A percentile compares a stretch with the other conserved stretches of the same genome.
Conservation (phyloP, 2,888 invertebrate genomes). For the Drosophila mimetica region DNA sequence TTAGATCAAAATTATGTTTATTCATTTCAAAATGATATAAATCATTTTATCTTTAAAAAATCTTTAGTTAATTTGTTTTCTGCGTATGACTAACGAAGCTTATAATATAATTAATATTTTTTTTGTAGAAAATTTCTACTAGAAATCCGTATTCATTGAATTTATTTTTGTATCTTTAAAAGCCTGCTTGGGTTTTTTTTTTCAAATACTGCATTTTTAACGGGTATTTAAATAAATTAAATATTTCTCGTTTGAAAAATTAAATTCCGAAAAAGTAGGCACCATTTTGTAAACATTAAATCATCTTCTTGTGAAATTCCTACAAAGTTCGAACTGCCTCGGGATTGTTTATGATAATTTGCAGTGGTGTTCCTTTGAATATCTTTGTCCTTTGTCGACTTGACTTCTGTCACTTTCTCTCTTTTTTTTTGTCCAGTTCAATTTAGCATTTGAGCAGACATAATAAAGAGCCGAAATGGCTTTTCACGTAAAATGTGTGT, state of each 20-base stretch:
- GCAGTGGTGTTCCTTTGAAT: slow-evolving; percentile 2
- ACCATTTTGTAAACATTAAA: not conserved
- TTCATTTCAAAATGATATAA: too few species aligned
- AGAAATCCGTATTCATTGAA: too few species aligned
- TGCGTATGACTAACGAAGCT: too few species aligned
- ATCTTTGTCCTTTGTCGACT: slow-evolving; percentile 24
- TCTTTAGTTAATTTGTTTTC: too few species aligned
- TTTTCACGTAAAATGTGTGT: slow-evolving; percentile 23
- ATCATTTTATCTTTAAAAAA: too few species aligned
- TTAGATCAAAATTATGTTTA: too few species aligned
- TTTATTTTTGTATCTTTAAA: too few species aligned
- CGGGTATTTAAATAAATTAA: not conserved
- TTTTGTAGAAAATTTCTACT: too few species aligned
- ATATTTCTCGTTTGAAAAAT: not conserved
- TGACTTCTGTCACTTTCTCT: slow-evolving; percentile 8
- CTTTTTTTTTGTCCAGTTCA: slow-evolving; percentile 36
- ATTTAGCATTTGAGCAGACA: slow-evolving; percentile 75
- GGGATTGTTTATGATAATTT: slow-evolving; percentile 24
- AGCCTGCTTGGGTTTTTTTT: too few species aligned
- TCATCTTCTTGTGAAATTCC: not conserved
- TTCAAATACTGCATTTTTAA: too few species aligned
- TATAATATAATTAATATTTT: too few species aligned
- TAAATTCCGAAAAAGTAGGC: not conserved
- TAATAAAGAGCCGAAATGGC: slow-evolving; percentile 64
- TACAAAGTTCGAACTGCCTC: slow-evolving; percentile 16